phyloP scores from a whole-genome alignment of 1,140 invertebrate species.

The Aphelinus certus region DNA sequence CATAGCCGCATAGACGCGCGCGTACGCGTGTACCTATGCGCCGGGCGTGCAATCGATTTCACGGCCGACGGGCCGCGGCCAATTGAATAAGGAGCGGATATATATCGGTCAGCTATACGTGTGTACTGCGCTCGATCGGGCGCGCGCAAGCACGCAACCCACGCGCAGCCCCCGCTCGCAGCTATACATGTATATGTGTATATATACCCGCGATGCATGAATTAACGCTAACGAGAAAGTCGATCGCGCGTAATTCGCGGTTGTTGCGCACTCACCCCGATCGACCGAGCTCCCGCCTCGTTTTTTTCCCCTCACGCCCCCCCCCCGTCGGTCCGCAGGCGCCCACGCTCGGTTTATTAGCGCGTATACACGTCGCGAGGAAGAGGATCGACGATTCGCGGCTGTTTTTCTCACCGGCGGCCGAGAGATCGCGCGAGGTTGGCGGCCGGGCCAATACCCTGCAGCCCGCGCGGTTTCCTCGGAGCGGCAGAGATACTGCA shows the following conservation, averaged over 20 bases:
- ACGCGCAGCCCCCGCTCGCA: no score
- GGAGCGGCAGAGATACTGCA: no score
- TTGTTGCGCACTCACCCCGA: background rate
- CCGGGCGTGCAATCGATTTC: conserved; percentile 17
- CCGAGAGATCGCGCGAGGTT: no score
- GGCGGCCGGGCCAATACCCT: no score
- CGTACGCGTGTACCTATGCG: no score
- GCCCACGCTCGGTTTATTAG: background rate
- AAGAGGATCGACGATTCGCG: no score
- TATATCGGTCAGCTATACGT: conserved; percentile 18
- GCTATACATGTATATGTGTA: no score
- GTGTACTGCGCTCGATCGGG: no score
- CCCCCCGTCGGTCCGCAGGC: background rate
- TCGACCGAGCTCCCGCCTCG: background rate
- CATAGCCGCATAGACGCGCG: no score
- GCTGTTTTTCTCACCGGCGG: no score
- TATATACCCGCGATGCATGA: background rate
- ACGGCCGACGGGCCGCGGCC: conserved; percentile 24
- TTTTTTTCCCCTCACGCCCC: background rate
- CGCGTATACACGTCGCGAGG: background rate
- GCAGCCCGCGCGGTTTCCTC: no score
- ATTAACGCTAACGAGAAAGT: conserved; percentile 23
- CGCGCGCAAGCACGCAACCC: no score
- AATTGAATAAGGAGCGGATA: conserved; percentile 32
- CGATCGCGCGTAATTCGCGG: conserved; percentile 27